A percentile compares a stretch with the other conserved stretches of the same genome.
Evolutionary conservation across 1,140 invertebrate genomes (phyloP).

Genomic region (Camponotus floridanus): DNA sequence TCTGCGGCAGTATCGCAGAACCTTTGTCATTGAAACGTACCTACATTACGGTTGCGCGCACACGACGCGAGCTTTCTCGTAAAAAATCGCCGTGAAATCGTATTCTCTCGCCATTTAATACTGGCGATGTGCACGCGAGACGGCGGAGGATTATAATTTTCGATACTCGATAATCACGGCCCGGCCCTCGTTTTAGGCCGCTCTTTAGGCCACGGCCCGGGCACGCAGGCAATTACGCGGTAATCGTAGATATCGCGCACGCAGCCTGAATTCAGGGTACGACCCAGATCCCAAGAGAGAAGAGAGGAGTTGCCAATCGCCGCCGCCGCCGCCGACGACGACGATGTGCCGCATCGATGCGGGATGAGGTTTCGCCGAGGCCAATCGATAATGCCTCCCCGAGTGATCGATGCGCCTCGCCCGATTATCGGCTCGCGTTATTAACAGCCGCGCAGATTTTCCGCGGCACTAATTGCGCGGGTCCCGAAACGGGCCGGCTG

Average conservation of each 20-base stretch:
- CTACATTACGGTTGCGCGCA: constrained; percentile 22
- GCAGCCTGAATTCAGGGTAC: constrained; percentile 80
- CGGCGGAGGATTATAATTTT: constrained; percentile 68
- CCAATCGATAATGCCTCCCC: constrained; percentile 79
- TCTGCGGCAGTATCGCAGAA: constrained; percentile 13
- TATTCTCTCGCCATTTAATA: constrained; percentile 62
- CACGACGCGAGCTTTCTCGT: constrained; percentile 34
- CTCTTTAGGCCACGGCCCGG: constrained; percentile 44
- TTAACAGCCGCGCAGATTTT: constrained; percentile 64
- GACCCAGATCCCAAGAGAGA: constrained; percentile 80
- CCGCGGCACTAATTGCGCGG: constrained; percentile 62
- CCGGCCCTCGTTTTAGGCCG: constrained; percentile 68
- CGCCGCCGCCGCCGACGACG: constrained; percentile 54
- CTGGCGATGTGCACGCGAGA: constrained; percentile 39
- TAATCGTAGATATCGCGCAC: constrained; percentile 63
- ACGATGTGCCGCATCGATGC: constrained; percentile 25
- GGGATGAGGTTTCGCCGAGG: constrained; percentile 72
- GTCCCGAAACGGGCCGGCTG: constrained; percentile 33
- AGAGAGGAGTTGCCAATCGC: constrained; percentile 55
- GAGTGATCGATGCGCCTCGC: constrained; percentile 77
- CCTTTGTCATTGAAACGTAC: constrained; percentile 26
- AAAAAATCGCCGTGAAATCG: constrained; percentile 41
- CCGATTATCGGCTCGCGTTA: constrained; percentile 68
- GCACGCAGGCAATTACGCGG: constrained; percentile 71
- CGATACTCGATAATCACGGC: constrained; percentile 71